Base-by-base conservation (phyloP, 2,113 vertebrate species). In the Falco punctatus region DNA sequence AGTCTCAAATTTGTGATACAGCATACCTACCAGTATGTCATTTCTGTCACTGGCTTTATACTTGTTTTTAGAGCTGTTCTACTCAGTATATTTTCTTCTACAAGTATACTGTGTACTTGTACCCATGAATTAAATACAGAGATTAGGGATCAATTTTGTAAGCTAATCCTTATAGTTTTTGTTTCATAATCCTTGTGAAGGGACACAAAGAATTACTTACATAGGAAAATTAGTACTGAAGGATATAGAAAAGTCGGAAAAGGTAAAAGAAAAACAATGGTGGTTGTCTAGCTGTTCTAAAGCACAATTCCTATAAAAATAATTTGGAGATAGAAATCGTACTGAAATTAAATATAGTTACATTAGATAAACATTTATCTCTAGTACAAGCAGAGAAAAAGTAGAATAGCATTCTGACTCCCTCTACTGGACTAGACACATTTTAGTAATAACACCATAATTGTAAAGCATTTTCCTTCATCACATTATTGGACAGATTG, bases 381-480 rank as follows among this genome's bases (percentile, higher is more conserved):
- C 27, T 49, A 35, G 9, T 51, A 35, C 4, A 73, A 86, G n/a
- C 30, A 46, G 32, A 1, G 4, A 69, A 65, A 77, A 51, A 92
- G 33, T 30, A 69, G 42, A 88, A 72, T 8, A 88, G 96, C 61
- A 70, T 94, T 96, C 81, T 81, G 54, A 62, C 96, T 96, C 97
- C 95, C 97, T 91, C 97, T 97, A n/a, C 86, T 97, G 96, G 97
- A 75, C 58, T 72, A 48, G 17, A 52, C 9, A 19, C 0, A 1
- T 33, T 70, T 18, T 32, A 78, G 52, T 80, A 80, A 46, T 49
- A 71, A 35, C 32, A 33, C 26, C 4, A 1, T 8, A 58, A 24
- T 26, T 66, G 4, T 17, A 69, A 87, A 83, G 15, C 13, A 17
- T 86, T 88, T 77, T 48, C 35, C 7, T 89, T 81, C 58, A 32